phyloP scores from a whole-genome alignment of 2,113 vertebrate species.

The Narcine bancroftii region DNA sequence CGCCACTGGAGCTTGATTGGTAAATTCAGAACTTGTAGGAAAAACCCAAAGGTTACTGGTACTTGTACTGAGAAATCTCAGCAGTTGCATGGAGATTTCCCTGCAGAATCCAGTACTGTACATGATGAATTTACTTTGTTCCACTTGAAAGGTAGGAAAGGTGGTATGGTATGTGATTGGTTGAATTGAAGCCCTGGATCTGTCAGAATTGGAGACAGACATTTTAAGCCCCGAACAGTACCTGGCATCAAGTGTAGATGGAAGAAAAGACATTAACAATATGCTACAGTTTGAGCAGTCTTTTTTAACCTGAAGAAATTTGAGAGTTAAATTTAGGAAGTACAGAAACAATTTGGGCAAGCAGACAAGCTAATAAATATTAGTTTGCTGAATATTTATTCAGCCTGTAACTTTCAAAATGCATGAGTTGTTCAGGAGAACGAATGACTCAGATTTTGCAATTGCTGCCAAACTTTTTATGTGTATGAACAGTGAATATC shows the following conservation, averaged over 20 bases:
- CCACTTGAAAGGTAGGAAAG: neutral
- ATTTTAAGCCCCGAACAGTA: neutral
- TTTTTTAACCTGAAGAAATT: neutral
- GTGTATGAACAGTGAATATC: neutral
- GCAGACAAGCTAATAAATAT: constrained; percentile 25
- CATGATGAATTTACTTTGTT: neutral
- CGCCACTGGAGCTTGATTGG: too few species aligned
- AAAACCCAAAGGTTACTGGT: too few species aligned
- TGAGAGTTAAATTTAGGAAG: neutral
- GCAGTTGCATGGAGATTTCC: too few species aligned
- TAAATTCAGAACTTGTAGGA: too few species aligned
- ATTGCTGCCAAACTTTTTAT: constrained; percentile 7
- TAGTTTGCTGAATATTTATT: constrained; percentile 15
- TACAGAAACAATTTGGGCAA: neutral
- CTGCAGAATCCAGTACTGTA: too few species aligned
- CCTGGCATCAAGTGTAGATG: neutral
- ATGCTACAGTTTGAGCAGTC: neutral
- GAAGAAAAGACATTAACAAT: neutral
- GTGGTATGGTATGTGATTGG: neutral
- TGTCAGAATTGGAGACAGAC: neutral
- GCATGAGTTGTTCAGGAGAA: neutral
- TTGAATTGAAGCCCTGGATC: neutral
- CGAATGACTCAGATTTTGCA: neutral
- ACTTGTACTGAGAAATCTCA: too few species aligned
- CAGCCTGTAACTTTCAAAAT: constrained; percentile 8